These are phyloP conservation scores for Helicoverpa assulta DNA, from an alignment of 2,888 invertebrate species.

Conservation along the genomic window DNA sequence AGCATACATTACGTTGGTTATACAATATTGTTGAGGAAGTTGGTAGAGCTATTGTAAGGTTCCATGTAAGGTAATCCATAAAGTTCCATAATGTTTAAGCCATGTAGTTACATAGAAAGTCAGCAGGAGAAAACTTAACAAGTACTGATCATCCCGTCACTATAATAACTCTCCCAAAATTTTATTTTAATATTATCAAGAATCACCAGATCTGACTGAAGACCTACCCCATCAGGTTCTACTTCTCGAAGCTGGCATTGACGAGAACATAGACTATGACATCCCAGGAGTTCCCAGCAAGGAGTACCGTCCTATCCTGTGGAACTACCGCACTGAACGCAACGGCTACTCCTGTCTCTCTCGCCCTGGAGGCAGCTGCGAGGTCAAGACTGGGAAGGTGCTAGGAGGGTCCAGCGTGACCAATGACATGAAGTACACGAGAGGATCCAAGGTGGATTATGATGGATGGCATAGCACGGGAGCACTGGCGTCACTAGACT, in stretches of 20 bases:
- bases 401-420: conserved; percentile 86
- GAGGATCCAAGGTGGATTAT: conserved; percentile 84
- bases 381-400: conserved; percentile 85
- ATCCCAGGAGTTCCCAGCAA: conserved; percentile 84
- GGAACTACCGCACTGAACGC: conserved; percentile 85
- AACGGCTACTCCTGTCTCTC: conserved; percentile 86
- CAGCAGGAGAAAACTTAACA: too few relatives aligned
- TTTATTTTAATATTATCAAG: too few relatives aligned
- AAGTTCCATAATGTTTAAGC: too few relatives aligned
- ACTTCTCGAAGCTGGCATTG: conserved; percentile 83
- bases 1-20: not conserved
- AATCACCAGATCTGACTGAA: not conserved
- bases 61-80: too few relatives aligned
- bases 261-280: conserved; percentile 85
- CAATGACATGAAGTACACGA: conserved; percentile 87
- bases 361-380: conserved; percentile 83
- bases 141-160: too few relatives aligned
- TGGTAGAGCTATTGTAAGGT: too few relatives aligned
- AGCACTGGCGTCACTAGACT: conserved; percentile 79
- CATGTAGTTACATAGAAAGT: too few relatives aligned
- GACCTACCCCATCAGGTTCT: conserved; percentile 72
- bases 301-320: conserved; percentile 82
- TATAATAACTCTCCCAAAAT: too few relatives aligned
- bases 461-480: conserved; percentile 83
- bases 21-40: too few relatives aligned